These are phyloP conservation scores for Chrysocyon brachyurus DNA, from an alignment of 2,797 vertebrate genomes.

Conservation along the genomic window DNA sequence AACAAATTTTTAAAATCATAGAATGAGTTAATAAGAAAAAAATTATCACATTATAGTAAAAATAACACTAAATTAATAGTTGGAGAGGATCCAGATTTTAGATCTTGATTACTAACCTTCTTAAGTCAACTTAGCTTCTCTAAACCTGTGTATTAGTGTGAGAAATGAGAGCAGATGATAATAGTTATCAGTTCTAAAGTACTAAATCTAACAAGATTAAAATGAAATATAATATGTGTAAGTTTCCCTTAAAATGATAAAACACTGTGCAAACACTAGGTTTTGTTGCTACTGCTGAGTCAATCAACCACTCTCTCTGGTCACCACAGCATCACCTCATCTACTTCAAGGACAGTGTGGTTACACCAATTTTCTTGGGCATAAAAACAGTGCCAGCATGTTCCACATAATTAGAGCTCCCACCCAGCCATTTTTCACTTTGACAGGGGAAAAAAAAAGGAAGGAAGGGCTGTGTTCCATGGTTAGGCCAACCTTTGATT, in stretches of 20 bases:
- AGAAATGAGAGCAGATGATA: constrained; percentile 7
- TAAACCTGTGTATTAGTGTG: constrained; percentile 17
- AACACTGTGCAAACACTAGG: constrained; percentile 10
- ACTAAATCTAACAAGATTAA: background rate
- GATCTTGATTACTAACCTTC: background rate
- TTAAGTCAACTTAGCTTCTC: background rate
- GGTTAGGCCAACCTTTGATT: constrained; percentile 73
- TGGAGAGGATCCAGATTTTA: background rate
- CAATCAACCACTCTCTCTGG: background rate
- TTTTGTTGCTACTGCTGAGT: background rate
- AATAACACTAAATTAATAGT: background rate
- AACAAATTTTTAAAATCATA: background rate
- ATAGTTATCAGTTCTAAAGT: background rate
- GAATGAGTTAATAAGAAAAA: constrained; percentile 22
- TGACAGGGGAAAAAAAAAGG: constrained; percentile 45
- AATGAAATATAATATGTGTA: background rate
- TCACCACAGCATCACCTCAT: constrained; percentile 64
- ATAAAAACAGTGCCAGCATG: constrained; percentile 73
- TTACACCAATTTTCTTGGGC: constrained; percentile 78
- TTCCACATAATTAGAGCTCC: constrained; percentile 81
- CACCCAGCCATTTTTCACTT: constrained; percentile 82
- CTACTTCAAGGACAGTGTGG: constrained; percentile 72
- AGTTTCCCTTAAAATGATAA: background rate
- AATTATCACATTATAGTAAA: background rate
- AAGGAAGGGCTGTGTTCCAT: constrained; percentile 61